Conservation (phyloP, 2,113 vertebrate species). For the Ciconia maguari region DNA sequence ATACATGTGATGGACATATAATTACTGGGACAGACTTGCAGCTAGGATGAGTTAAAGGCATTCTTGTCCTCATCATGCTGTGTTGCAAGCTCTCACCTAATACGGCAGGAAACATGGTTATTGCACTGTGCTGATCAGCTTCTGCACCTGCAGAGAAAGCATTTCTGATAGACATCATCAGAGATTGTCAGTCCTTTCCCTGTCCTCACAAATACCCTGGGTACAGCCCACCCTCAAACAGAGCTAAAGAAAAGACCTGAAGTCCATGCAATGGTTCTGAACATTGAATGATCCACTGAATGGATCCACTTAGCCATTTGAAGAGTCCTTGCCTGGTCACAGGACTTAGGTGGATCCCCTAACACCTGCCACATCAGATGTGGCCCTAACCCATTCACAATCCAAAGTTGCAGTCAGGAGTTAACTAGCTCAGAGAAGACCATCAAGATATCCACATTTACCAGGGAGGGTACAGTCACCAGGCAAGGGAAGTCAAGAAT, state of each 20-base stretch:
- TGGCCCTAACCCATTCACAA: not conserved
- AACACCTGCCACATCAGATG: not conserved
- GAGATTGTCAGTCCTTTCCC: not conserved
- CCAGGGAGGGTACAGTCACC: not conserved
- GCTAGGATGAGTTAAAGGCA: not conserved
- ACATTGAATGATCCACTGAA: too few relatives aligned
- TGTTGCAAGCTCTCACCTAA: not conserved
- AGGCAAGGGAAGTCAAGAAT: not conserved
- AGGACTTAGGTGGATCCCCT: not conserved
- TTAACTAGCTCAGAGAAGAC: not conserved
- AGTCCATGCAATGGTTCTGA: not conserved
- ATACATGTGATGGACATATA: not conserved
- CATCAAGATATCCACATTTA: not conserved
- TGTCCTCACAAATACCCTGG: not conserved
- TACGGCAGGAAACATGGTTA: rapidly evolving
- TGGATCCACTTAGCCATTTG: too few relatives aligned
- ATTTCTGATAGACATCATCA: not conserved
- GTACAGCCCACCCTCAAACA: not conserved
- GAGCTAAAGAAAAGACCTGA: not conserved
- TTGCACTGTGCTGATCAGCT: rapidly evolving
- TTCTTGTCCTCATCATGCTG: not conserved
- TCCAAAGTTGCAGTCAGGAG: not conserved
- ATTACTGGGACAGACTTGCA: not conserved
- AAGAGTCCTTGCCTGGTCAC: not conserved
- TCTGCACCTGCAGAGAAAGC: not conserved